Conservation (phyloP, 2,113 vertebrate genomes). For the Corythaeola cristata region DNA sequence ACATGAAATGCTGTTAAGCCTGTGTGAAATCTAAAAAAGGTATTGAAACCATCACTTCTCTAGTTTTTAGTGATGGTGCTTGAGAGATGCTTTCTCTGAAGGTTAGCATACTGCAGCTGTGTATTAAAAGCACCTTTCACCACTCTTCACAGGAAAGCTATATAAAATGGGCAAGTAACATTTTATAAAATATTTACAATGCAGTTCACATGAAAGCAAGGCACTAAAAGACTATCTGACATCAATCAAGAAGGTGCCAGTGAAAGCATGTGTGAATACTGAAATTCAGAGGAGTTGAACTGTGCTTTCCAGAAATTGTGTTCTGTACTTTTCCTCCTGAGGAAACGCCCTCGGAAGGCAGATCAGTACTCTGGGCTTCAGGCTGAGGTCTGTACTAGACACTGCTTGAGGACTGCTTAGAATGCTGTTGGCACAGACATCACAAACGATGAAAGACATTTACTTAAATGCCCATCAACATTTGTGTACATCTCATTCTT, state of each 20-base stretch:
- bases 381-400: not conserved
- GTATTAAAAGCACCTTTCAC: not conserved
- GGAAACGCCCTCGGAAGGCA: not conserved
- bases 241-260: not conserved
- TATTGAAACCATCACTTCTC: not conserved
- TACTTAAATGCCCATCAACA: not conserved
- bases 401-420: not conserved
- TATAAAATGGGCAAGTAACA: not conserved
- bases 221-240: not conserved
- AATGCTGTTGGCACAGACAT: not conserved
- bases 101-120: not conserved
- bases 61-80: not conserved
- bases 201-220: not conserved
- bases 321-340: not conserved
- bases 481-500: not conserved
- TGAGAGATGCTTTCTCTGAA: not conserved
- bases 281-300: not conserved
- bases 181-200: conserved; percentile 36
- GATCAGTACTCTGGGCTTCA: not conserved
- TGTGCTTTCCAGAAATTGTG: not conserved
- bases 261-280: not conserved
- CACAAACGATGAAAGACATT: not conserved
- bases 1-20: not conserved
- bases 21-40: not conserved
- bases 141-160: not conserved